Percentiles rank a stretch among this genome's conserved stretches.
These are phyloP conservation scores for Caenorhabditis imperialis DNA, from an alignment of 2,888 invertebrate species.

Conservation along the genomic window DNA sequence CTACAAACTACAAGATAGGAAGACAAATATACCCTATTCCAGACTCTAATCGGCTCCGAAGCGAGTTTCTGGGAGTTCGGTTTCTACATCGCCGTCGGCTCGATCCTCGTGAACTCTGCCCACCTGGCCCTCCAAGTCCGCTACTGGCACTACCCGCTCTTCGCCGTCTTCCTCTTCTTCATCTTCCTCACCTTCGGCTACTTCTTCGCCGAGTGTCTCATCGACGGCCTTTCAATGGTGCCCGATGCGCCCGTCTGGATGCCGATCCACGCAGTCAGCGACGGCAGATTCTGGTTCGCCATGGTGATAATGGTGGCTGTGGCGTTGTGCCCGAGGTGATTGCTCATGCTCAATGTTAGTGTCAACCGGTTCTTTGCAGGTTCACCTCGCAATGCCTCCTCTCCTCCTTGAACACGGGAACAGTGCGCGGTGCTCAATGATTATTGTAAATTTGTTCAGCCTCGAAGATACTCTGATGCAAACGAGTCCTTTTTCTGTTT, in stretches of 20 bases:
- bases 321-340: conserved; percentile 61
- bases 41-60: conserved; percentile 72
- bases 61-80: conserved; percentile 93
- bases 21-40: too few relatives aligned
- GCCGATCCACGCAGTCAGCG: conserved; percentile 40
- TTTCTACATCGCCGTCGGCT: conserved; percentile 87
- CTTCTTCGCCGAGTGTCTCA: conserved; percentile 37
- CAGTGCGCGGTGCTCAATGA: background rate
- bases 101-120: conserved; percentile 89
- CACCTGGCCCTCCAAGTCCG: conserved; percentile 91
- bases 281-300: conserved; percentile 58
- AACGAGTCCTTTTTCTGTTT: conserved; percentile 21
- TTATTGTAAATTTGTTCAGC: too few relatives aligned
- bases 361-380: conserved; percentile 24
- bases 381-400: conserved; percentile 38
- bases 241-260: conserved; percentile 59
- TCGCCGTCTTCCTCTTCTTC: conserved; percentile 61
- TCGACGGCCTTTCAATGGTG: conserved; percentile 20
- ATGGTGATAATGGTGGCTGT: conserved; percentile 52
- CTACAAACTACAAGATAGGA: too few relatives aligned
- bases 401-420: conserved; percentile 17
- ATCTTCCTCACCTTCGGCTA: conserved; percentile 60
- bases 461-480: conserved; percentile 22
- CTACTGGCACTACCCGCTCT: conserved; percentile 83
- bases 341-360: background rate